phyloP scores from a whole-genome alignment of 2,797 vertebrate genomes.

The Helostoma temminkii region DNA sequence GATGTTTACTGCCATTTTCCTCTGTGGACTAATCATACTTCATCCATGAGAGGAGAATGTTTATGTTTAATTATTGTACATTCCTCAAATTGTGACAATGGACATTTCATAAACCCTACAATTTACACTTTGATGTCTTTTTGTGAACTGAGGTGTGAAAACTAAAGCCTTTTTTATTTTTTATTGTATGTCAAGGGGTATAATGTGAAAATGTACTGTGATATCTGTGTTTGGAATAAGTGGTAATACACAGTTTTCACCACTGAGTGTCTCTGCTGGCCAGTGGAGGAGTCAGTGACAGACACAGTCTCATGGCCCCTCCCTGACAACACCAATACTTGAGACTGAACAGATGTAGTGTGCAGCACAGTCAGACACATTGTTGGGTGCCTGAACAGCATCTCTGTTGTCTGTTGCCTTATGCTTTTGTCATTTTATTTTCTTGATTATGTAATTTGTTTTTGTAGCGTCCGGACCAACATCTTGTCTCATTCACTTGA shows the following conservation, averaged over 20 bases:
- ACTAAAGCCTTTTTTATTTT: constrained; percentile 53
- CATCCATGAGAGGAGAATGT: constrained; percentile 30
- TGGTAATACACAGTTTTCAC: constrained; percentile 67
- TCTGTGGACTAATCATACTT: constrained; percentile 40
- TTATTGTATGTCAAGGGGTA: constrained; percentile 54
- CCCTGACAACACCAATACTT: constrained; percentile 61
- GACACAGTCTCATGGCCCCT: constrained; percentile 49
- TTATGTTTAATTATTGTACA: constrained; percentile 50
- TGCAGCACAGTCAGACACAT: constrained; percentile 67
- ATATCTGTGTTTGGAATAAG: constrained; percentile 54
- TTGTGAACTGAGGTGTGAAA: constrained; percentile 61
- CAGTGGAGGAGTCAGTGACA: constrained; percentile 42
- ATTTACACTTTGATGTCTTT: constrained; percentile 62
- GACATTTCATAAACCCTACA: constrained; percentile 52
- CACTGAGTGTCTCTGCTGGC: constrained; percentile 75
- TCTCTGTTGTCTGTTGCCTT: constrained; percentile 70
- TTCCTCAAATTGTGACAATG: constrained; percentile 52
- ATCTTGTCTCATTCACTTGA: constrained; percentile 65
- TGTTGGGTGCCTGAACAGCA: constrained; percentile 74
- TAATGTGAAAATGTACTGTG: constrained; percentile 63
- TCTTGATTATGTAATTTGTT: constrained; percentile 27
- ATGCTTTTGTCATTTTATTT: constrained; percentile 49
- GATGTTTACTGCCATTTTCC: constrained; percentile 54
- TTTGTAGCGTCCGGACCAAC: constrained; percentile 46
- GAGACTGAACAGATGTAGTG: constrained; percentile 63